Evolutionary conservation across 2,888 invertebrate species (phyloP).

Genomic region (Pristionchus mayeri): DNA sequence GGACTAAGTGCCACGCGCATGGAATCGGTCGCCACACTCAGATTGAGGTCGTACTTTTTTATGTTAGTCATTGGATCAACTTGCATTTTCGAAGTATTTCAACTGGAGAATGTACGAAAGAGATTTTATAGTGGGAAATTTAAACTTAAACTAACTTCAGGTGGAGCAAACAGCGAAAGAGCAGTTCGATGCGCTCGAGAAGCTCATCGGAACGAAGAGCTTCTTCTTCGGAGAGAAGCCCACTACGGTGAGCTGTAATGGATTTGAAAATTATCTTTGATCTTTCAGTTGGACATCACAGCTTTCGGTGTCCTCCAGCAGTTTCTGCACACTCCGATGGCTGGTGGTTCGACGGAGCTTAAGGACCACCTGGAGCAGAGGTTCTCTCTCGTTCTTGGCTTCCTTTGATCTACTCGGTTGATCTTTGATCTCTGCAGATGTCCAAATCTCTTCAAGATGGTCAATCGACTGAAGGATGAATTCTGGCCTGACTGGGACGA

Average conservation of each 20-base stretch:
- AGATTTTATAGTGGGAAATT: no score
- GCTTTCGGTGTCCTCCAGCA: constrained; percentile 45
- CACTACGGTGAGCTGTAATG: constrained; percentile 27
- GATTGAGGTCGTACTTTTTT: constrained; percentile 69
- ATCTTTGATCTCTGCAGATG: constrained; percentile 54
- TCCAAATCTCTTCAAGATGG: constrained; percentile 31
- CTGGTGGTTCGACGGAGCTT: not conserved
- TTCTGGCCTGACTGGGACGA: constrained; percentile 74
- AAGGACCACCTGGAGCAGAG: constrained; percentile 42
- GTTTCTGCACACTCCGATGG: constrained; percentile 43
- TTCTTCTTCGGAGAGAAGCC: constrained; percentile 48
- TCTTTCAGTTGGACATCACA: constrained; percentile 42
- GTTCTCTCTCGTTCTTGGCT: not conserved
- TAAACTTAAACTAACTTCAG: not conserved
- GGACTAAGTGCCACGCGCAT: constrained; percentile 62
- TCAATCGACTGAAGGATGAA: constrained; percentile 66
- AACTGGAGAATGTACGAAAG: no score
- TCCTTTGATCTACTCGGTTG: not conserved
- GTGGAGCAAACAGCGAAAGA: constrained; percentile 42
- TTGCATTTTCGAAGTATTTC: no score
- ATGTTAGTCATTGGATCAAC: no score
- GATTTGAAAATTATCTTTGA: no score
- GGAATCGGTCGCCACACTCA: constrained; percentile 77
- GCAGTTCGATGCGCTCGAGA: constrained; percentile 41
- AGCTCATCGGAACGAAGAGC: constrained; percentile 9